phyloP scores from a whole-genome alignment of 2,113 vertebrate species.

The Neopipo cinnamomea region DNA sequence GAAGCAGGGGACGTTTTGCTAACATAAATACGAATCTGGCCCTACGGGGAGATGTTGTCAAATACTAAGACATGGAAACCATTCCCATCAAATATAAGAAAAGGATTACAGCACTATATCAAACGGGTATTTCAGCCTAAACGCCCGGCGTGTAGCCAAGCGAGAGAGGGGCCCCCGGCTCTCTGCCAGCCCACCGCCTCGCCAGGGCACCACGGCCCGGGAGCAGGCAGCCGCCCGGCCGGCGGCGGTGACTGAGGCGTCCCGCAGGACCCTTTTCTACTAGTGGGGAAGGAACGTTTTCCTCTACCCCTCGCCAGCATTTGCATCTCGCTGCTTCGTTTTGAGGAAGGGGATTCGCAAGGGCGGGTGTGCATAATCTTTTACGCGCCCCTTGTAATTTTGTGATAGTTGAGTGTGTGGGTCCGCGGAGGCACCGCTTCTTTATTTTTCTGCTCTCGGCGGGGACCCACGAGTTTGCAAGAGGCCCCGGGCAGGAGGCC shows the following conservation, averaged over 20 bases:
- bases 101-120: constrained; percentile 71
- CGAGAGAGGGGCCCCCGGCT: constrained; percentile 16
- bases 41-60: constrained; percentile 77
- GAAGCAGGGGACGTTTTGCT: constrained; percentile 82
- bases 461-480: background rate
- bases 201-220: background rate
- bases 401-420: background rate
- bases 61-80: constrained; percentile 73
- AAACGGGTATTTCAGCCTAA: constrained; percentile 65
- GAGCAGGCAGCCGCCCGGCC: background rate
- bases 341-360: background rate
- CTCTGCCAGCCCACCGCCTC: background rate
- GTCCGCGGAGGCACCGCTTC: background rate
- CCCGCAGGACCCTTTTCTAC: background rate
- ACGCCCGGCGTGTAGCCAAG: constrained; percentile 58
- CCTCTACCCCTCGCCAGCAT: background rate
- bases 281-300: background rate
- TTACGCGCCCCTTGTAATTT: background rate
- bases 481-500: background rate
- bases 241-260: too few species aligned
- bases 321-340: background rate
- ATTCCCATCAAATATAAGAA: constrained; percentile 76
- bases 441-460: background rate
- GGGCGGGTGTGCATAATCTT: background rate
- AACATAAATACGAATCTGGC: constrained; percentile 76